Conservation (phyloP, 1,140 invertebrate genomes). For the Gonatopus flavifemur region DNA sequence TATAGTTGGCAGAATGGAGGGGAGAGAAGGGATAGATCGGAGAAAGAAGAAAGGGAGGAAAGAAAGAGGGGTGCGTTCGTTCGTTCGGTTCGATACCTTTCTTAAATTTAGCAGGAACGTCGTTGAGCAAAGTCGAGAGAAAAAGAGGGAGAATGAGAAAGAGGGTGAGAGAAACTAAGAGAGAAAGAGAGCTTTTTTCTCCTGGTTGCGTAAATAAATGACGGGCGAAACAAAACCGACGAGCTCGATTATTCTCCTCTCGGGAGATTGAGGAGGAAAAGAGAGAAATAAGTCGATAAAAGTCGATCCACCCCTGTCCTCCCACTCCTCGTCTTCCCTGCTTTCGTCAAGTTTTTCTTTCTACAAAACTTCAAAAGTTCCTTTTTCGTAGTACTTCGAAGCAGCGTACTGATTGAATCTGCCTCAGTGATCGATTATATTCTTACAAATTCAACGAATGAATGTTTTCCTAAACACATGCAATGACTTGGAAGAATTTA, state of each 20-base stretch:
- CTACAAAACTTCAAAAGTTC: slow-evolving; percentile 6
- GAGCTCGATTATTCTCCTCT: slow-evolving; percentile 21
- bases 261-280: background rate
- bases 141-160: too few relatives aligned
- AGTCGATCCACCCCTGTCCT: slow-evolving; percentile 1
- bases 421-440: too few relatives aligned
- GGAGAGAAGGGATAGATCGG: slow-evolving; percentile 11
- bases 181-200: too few relatives aligned
- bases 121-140: too few relatives aligned
- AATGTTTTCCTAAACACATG: too few relatives aligned
- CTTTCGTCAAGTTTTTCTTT: slow-evolving; percentile 14
- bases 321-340: slow-evolving; percentile 1
- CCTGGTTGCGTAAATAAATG: slow-evolving; percentile 25
- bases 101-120: slow-evolving; percentile 27
- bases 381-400: too few relatives aligned
- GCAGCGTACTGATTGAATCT: too few relatives aligned
- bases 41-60: slow-evolving; percentile 11
- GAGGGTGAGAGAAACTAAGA: background rate
- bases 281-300: slow-evolving; percentile 3
- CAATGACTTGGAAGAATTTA: too few relatives aligned
- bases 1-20: too few relatives aligned
- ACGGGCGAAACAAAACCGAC: slow-evolving; percentile 13
- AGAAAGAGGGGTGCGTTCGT: slow-evolving; percentile 12
- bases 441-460: too few relatives aligned
- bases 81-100: slow-evolving; percentile 28